These are phyloP conservation scores for Lithodes maja DNA, from an alignment of 2,888 invertebrate species.

Conservation along the genomic window DNA sequence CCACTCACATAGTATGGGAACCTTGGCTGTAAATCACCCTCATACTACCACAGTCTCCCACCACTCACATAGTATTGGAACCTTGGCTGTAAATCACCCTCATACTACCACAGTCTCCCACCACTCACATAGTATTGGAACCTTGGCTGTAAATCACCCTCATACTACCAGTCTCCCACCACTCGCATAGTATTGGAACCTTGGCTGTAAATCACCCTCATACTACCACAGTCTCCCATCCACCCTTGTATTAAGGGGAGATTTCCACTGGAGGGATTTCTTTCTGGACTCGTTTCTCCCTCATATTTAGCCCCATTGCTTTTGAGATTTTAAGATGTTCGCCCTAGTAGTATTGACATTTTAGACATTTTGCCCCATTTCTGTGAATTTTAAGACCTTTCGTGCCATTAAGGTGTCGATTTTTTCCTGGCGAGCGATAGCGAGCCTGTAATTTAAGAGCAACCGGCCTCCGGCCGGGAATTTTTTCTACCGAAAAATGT, in stretches of 20 bases:
- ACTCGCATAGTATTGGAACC: neutral
- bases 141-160: slow-evolving; percentile 6
- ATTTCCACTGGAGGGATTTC: too few relatives aligned
- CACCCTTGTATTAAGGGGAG: neutral
- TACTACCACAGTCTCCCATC: slow-evolving; percentile 1
- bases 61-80: neutral
- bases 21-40: slow-evolving; percentile 2
- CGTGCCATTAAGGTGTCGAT: too few relatives aligned
- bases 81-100: slow-evolving; percentile 6
- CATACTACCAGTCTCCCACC: neutral
- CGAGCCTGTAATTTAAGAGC: too few relatives aligned
- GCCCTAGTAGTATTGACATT: too few relatives aligned
- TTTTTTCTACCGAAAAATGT: too few relatives aligned
- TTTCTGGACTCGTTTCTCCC: too few relatives aligned
- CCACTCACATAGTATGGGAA: neutral
- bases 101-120: neutral
- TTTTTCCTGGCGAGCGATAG: too few relatives aligned
- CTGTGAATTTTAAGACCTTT: too few relatives aligned
- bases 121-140: neutral
- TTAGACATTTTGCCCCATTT: too few relatives aligned
- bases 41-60: neutral
- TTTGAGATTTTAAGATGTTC: too few relatives aligned
- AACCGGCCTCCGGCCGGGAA: too few relatives aligned
- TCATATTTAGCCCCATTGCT: too few relatives aligned
- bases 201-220: slow-evolving; percentile 1